Base-by-base conservation (phyloP, 2,797 vertebrate genomes). In the Hypotaenidia philippensis region DNA sequence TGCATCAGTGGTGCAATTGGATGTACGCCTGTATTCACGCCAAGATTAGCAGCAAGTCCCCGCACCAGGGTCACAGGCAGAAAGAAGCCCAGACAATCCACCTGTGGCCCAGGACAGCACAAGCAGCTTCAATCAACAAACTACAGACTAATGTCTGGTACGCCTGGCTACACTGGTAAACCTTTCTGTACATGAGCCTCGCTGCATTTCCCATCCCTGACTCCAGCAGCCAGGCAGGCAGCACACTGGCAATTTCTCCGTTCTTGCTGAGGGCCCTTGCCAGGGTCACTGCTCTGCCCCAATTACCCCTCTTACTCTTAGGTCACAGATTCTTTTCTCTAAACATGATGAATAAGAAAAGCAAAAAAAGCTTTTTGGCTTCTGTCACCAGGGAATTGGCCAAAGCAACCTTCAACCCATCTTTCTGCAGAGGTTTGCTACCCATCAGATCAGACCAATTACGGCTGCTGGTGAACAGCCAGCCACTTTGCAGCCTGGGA, bases 1-100 rank as follows among this genome's bases (percentile, higher is more conserved):
- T 99, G 99, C 96, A 98, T 99, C 53, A 98, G 98, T 7, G 99
- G 99, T 29, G 98, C 98, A 13, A 99, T 99, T 11, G 99, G 99
- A 95, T 99, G 99, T 55, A 99, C 98, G 2, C 99, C 99, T 8
- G 97, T 97, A 18, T 99, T 99, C 96, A 97, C 97, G 83, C 97
- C 98, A 69, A 98, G 98, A 95, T 93, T 97, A 36, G 97, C 98
- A 21, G 97, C 89, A 36, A 97, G 98, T 59, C 93, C 97, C 47
- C 98, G 98, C 12, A 17, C 98, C 10, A 97, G 95, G 41, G 93
- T 89, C 1, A 92, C 80, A 6, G 98, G 94, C 89, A 96, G 96
- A 60, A 98, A 95, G 91, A 96, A 87, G 52, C 94, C 98, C 6
- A 97, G 97, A 18, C 97, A 97, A 47, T 89, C 98, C 52, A 96